These are phyloP conservation scores for Venusia cambrica DNA, from an alignment of 2,888 invertebrate species.

Conservation along the genomic window DNA sequence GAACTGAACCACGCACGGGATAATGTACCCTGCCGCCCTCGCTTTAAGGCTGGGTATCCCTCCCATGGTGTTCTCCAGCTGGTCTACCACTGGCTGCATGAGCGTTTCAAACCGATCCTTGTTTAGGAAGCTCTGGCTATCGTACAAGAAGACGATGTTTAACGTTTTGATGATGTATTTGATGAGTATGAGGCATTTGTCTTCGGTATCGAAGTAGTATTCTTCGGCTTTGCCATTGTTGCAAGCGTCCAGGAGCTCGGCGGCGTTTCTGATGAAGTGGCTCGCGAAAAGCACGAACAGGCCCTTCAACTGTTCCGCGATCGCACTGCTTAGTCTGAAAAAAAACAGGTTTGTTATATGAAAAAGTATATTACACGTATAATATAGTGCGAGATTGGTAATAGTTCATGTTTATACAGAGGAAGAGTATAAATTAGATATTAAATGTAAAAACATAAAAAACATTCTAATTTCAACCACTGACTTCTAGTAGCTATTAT, in stretches of 20 bases:
- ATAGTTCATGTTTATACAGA: too few relatives aligned
- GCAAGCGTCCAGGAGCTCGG: constrained; percentile 85
- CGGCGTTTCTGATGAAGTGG: constrained; percentile 90
- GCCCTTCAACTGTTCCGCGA: constrained; percentile 91
- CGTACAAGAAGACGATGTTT: constrained; percentile 89
- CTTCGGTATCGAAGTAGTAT: constrained; percentile 75
- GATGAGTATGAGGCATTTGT: constrained; percentile 83
- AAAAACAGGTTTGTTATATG: constrained; percentile 6
- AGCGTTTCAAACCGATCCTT: constrained; percentile 91
- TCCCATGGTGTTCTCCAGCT: constrained; percentile 89
- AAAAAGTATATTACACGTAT: too few relatives aligned
- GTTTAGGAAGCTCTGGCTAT: constrained; percentile 91
- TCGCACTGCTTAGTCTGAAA: constrained; percentile 85
- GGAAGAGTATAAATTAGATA: too few relatives aligned
- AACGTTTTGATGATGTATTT: constrained; percentile 88
- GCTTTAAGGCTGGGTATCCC: constrained; percentile 81
- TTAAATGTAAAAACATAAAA: not conserved
- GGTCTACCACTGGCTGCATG: constrained; percentile 93
- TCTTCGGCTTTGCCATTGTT: constrained; percentile 82
- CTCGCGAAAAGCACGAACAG: constrained; percentile 95
- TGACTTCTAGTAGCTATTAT: too few relatives aligned
- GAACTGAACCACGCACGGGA: constrained; percentile 91
- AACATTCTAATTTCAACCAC: too few relatives aligned
- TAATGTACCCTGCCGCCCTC: constrained; percentile 82
- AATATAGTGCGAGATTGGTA: too few relatives aligned